Conservation (phyloP, 2,113 vertebrate species). For the Balaenoptera acutorostrata region DNA sequence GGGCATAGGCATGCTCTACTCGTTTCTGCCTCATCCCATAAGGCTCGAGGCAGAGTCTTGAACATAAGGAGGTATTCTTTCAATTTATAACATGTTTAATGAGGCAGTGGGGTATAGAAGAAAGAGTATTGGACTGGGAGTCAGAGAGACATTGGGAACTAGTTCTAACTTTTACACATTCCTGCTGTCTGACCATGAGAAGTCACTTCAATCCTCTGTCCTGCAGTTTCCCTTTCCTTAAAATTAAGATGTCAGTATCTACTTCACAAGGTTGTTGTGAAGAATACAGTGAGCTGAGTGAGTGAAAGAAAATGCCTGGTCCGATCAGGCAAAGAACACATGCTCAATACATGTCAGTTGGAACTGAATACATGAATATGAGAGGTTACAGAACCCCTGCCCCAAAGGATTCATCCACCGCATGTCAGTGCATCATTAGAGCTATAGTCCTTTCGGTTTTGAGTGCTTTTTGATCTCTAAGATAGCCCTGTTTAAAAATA, state of each 20-base stretch:
- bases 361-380: not conserved
- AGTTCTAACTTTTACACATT: slow-evolving; percentile 23
- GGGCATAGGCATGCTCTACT: not conserved
- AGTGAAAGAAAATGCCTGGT: not conserved
- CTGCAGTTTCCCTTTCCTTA: not conserved
- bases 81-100: not conserved
- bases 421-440: not conserved
- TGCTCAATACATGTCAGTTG: not conserved
- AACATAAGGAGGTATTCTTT: not conserved
- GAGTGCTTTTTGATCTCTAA: not conserved
- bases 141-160: not conserved
- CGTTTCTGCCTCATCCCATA: not conserved
- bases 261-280: not conserved
- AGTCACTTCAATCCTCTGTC: not conserved
- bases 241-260: not conserved
- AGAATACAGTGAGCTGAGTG: not conserved
- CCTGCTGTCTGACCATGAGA: not conserved
- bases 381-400: not conserved
- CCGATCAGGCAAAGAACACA: not conserved
- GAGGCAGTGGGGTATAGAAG: not conserved
- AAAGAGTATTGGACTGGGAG: not conserved
- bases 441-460: not conserved
- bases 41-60: not conserved
- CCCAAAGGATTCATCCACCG: not conserved
- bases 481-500: not conserved